Base-by-base conservation (phyloP, 2,113 vertebrate species). In the Pachycephala philippinensis region DNA sequence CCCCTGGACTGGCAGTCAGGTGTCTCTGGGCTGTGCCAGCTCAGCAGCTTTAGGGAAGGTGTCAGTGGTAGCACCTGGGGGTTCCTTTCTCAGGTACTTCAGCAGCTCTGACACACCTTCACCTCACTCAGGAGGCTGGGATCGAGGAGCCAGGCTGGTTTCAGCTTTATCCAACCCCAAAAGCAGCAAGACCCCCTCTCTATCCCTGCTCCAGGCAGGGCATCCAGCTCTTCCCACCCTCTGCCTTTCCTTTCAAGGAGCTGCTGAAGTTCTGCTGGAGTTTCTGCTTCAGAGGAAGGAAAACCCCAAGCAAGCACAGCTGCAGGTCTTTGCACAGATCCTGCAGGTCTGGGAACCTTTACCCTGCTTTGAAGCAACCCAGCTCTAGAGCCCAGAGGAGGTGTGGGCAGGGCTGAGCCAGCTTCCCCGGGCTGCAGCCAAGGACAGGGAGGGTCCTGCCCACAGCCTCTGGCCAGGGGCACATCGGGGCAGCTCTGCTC, bases 201-300 rank as follows among this genome's bases (percentile, higher is more conserved):
- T 40, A 3, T 23, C 31, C 60, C 23, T 15, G 4, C 11, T 15
- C 30, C 70, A 53, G 47, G 56, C 37, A 60, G 37, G 31, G 31
- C 56, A 45, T 9, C 40, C 70, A 20, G 21, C 44, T 7, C 31
- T 20, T 12, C 61, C 50, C 70, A 30, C 26, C n/a, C 33, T 11
- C 49, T 7, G 37, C 5, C 0, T 0, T 24, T 37, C 31, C 31
- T 22, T 10, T 27, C 44, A 11, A 13, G 2, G 6, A 27, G 16
- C 1, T 37, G 35, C 27, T 50, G 3, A 21, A 39, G 6, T 7
- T 59, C 56, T 44, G 31, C 52, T 39, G 19, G 8, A 45, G 6
- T 59, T 83, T 49, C 28, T 42, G 16, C 72, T 66, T 60, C 45
- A 8, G 4, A 57, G 33, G 45, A 44, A 54, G 24, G 4, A 49